Base-by-base conservation (phyloP, 2,113 vertebrate species). In the Cephalopterus ornatus region DNA sequence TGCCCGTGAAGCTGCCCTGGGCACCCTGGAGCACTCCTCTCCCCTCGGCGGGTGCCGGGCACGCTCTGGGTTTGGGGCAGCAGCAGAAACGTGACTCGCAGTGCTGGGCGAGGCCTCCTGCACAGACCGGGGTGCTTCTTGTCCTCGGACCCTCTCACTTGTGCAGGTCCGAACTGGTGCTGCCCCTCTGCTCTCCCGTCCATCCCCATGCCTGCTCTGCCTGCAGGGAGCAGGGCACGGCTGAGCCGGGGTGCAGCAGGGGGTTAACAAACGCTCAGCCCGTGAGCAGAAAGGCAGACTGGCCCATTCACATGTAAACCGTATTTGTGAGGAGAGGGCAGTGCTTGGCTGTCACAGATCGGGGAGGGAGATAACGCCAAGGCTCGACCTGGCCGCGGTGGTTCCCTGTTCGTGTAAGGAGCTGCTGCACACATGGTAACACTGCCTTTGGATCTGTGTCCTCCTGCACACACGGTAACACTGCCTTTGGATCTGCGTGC, bases 31-130 rank as follows among this genome's bases (percentile, higher is more conserved):
- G 37, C 8, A 27, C 33, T 74, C 21, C 26, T 63, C 24, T 12
- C 4, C 15, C 0, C 27, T 58, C 50, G 21, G 23, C 8, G 0
- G 8, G 1, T 23, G 19, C 53, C 5, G n/a, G 24, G 14, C 11
- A 21, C 1, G 4, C 76, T 53, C 85, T 37, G 70, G 8, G 37
- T 63, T 59, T 3, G 16, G 8, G 3, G 33, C 73, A 55, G 89
- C 75, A 62, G 50, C 62, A 74, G 41, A 22, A 28, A 46, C 3
- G 1, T 3, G 7, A 73, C 17, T 17, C 17, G 46, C 23, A n/a
- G 32, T 4, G 28, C 28, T 12, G 46, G 10, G 27, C 26, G 23
- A 30, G 14, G 49, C 18, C 24, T 47, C 26, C 35, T 24, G 24
- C 16, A 21, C 15, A 52, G n/a, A 44, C 33, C 47, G 10, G 8